phyloP scores from a whole-genome alignment of 2,888 invertebrate species.

The Physocephala rufipes region DNA sequence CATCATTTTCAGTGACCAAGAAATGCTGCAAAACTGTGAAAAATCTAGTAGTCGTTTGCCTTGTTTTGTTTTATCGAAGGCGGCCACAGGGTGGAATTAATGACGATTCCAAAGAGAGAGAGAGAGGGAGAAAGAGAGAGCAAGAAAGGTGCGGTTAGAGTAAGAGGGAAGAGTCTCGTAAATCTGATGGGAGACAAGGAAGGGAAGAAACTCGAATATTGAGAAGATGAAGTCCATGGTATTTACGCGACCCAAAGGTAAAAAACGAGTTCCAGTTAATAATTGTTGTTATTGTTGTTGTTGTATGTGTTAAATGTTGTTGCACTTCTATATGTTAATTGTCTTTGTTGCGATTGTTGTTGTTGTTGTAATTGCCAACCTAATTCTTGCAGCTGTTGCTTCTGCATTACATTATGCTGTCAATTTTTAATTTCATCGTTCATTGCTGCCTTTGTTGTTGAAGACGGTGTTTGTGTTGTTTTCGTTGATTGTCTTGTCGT shows the following conservation, averaged over 20 bases:
- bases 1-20: neutral
- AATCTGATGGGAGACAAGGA: no score
- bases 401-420: neutral
- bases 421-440: neutral
- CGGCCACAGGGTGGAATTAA: no score
- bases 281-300: no score
- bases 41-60: neutral
- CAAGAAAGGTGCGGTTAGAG: no score
- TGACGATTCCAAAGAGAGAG: no score
- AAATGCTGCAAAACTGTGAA: neutral
- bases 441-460: neutral
- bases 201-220: no score
- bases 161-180: no score
- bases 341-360: neutral
- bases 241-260: neutral
- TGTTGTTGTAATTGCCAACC: conserved; percentile 3
- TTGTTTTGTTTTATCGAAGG: no score
- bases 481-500: no score
- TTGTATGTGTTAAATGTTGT: no score
- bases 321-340: no score
- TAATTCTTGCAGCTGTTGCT: neutral
- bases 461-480: neutral
- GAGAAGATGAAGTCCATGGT: neutral
- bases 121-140: no score
- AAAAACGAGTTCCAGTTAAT: neutral